Evolutionary conservation across 1,140 invertebrate species (phyloP), one percentile per base, ranked within the genome.

Genomic region (Philotrypesis tridentata): DNA sequence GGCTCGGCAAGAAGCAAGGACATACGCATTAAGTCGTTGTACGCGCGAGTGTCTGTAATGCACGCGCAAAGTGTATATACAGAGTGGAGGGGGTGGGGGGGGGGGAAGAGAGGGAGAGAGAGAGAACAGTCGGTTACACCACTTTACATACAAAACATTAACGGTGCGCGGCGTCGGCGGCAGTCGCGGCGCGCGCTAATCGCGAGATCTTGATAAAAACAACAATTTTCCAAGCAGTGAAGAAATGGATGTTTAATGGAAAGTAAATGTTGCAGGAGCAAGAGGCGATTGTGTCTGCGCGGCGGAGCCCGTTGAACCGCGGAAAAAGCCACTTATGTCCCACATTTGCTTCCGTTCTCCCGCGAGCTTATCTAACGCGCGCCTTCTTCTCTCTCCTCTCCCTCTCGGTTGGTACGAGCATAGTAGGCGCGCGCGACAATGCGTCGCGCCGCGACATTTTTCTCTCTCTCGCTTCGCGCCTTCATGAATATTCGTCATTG

Each of bases 401-500:
- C 61, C 25, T 29, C 55, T 3, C 72, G 17, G 31, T 74, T 23
- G 48, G n/a, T n/a, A n/a, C 37, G 37, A 43, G 48, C 55, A 31
- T 29, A 33, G 37, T 63, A 31, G n/a, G 31, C 31, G 0, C 48
- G 23, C 11, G 33, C 48, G 61, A 65, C 74, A 76, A 23, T 33
- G 11, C 33, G 55, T 61, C 29, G n/a, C n/a, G 48, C 21, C 48
- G 1, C 31, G 29, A 1, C 33, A 14, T 63, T 37, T 75, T 31
- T 61, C 48, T 61, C 60, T 2, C 40, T 43, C 40, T 40, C 17
- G 8, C 14, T 7, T 25, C 25, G 25, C 60, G 61, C 43, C 61
- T 79, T 79, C 67, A 29, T 60, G 43, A 79, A 3, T 78, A 1
- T n/a, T 21, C 5, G 33, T 33, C 14, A n/a, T n/a, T n/a, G n/a